phyloP scores from a whole-genome alignment of 2,797 vertebrate genomes.

The Onychomys arenicola region DNA sequence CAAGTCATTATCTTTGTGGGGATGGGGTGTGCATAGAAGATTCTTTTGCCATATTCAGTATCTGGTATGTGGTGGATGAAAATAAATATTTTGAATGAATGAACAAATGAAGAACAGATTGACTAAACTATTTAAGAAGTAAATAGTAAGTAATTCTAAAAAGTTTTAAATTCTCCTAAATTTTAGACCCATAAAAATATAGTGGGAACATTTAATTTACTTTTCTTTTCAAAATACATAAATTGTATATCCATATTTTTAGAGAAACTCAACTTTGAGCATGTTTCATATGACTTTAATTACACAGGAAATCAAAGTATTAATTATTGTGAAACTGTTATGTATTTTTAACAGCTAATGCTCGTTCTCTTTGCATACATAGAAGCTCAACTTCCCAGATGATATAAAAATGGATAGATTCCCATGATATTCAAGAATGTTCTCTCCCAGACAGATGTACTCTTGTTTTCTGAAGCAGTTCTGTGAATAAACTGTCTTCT shows the following conservation, averaged over 20 bases:
- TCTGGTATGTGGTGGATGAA: not conserved
- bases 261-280: not conserved
- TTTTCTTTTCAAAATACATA: not conserved
- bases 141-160: not conserved
- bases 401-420: not conserved
- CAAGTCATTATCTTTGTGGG: not conserved
- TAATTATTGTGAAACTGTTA: not conserved
- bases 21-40: not conserved
- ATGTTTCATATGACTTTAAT: not conserved
- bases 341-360: not conserved
- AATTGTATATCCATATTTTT: not conserved
- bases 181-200: not conserved
- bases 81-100: slow-evolving; percentile 14
- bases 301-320: slow-evolving; percentile 30
- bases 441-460: not conserved
- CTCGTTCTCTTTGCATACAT: not conserved
- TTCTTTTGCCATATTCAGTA: not conserved
- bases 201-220: not conserved
- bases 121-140: not conserved
- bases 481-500: not conserved
- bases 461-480: not conserved
- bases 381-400: not conserved
- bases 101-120: not conserved
- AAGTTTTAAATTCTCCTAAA: not conserved
- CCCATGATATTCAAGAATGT: not conserved